Evolutionary conservation across 35 echinoderm and acorn worm species (phyloP), one percentile per base, ranked within the genome.

Genomic region (Acanthaster planci): DNA sequence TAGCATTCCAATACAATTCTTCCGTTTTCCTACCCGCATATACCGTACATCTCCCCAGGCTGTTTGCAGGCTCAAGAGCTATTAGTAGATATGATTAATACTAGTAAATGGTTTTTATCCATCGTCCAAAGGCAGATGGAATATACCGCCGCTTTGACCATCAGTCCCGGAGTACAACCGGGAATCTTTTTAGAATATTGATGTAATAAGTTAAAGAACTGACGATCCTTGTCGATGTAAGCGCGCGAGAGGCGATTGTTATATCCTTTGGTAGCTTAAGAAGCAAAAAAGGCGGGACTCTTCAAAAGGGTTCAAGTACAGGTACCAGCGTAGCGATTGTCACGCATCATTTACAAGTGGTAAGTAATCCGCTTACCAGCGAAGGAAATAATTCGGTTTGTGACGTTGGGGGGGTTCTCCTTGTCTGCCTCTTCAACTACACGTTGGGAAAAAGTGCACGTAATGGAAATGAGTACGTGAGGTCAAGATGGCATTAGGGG

Each of bases 1-100:
- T 6, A 47, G 42, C 42, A 47, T 47, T 47, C 42, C 42, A 47
- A 47, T 12, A 47, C 42, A 47, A 47, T 12, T 6, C 12, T 12
- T 67, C 59, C 8, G 16, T 22, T 67, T 67, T 22, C 19, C 59
- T 31, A 3, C 64, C 23, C 57, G 5, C 57, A 60, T 59, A 34
- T 26, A 26, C 64, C 64, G 30, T 31, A 26, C 34, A 35, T 31
- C 22, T 30, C 64, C 64, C 23, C 64, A 35, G 64, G 64, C 64
- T 27, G 34, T 34, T 6, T 29, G 26, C 19, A 72, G 27, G 64
- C 64, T 72, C 34, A 31, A 23, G 64, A 30, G 34, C 26, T 14
- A 72, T 72, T 72, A 72, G 19, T 34, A 72, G n/a, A 72, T 72
- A 72, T 72, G 26, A 72, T 72, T 72, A 72, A 72, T 72, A 72